Base-by-base conservation (phyloP, 2,113 vertebrate genomes). In the Rhinichthys klamathensis region DNA sequence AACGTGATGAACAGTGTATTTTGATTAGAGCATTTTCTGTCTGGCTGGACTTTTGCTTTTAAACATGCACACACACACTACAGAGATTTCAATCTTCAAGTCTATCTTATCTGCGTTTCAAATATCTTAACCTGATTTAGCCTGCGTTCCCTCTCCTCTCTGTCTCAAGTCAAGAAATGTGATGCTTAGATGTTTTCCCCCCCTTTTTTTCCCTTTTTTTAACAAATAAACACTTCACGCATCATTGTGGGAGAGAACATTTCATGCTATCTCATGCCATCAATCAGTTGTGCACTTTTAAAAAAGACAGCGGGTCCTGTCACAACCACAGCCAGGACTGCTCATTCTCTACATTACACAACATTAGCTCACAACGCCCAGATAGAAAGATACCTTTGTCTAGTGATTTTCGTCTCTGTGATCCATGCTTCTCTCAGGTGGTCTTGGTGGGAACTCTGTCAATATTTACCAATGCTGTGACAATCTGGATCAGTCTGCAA, bases 401-500 rank as follows among this genome's bases (percentile, higher is more conserved):
- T 65, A 35, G 25, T 27, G 35, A 60, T 80, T 44, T 80, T 80
- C 35, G 4, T 15, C 58, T 65, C n/a, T 63, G 15, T 25, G 27
- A 80, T 30, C 38, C 41, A 49, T 46, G 72, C 69, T 76, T 83
- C 65, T 63, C 44, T 81, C 15, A 21, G 74, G 41, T 83, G 65
- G 74, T 83, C 79, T 85, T 35, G 8, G 15, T 27, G 44, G 63
- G 61, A 85, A 63, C 73, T 75, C 54, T 25, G 54, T 63, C 74
- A 25, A 32, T 65, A 78, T 82, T 85, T 80, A 67, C 79, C 23
- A 54, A 10, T 32, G 30, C 70, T 78, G 65, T 83, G 80, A 88
- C 87, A 78, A 81, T 83, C 73, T 75, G 41, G 83, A 82, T 61
- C 46, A 12, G 80, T 74, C 80, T 78, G 32, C n/a, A 86, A 86